Percentiles rank a stretch among this genome's conserved stretches.
These are phyloP conservation scores for Cephus nigrinus DNA, from an alignment of 2,888 invertebrate species.

Conservation along the genomic window DNA sequence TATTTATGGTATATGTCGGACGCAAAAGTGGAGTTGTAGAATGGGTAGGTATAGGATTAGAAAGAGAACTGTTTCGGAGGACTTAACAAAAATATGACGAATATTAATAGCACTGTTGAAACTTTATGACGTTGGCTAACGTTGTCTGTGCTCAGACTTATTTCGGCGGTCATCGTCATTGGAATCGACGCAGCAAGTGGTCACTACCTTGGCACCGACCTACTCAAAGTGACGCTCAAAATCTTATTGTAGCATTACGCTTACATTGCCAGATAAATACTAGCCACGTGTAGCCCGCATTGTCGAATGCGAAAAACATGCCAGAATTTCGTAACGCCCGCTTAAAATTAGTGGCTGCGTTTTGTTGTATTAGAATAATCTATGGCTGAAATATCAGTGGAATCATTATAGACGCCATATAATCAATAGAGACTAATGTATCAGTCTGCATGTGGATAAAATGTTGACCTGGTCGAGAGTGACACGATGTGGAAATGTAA, in stretches of 20 bases:
- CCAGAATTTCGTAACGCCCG: slow-evolving; percentile 1
- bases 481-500: not conserved
- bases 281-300: slow-evolving; percentile 8
- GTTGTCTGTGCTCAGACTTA: slow-evolving; percentile 24
- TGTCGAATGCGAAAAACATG: not conserved
- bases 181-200: slow-evolving; percentile 24
- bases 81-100: slow-evolving; percentile 8
- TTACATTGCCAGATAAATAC: slow-evolving; percentile 2
- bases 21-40: not conserved
- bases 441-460: not conserved
- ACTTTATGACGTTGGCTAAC: slow-evolving; percentile 5
- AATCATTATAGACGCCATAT: not conserved
- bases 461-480: not conserved
- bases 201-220: slow-evolving; percentile 37
- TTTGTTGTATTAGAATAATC: not conserved
- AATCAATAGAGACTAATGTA: not conserved
- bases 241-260: not conserved
- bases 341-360: not conserved
- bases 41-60: not conserved
- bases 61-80: not conserved
- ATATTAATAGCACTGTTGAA: slow-evolving; percentile 15
- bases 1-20: not conserved
- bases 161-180: slow-evolving; percentile 42
- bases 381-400: not conserved
- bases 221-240: slow-evolving; percentile 2